Percentiles rank a stretch among this genome's conserved stretches.
Evolutionary conservation across 2,888 invertebrate genomes (phyloP).

Genomic region (Synanthedon tipuliformis): DNA sequence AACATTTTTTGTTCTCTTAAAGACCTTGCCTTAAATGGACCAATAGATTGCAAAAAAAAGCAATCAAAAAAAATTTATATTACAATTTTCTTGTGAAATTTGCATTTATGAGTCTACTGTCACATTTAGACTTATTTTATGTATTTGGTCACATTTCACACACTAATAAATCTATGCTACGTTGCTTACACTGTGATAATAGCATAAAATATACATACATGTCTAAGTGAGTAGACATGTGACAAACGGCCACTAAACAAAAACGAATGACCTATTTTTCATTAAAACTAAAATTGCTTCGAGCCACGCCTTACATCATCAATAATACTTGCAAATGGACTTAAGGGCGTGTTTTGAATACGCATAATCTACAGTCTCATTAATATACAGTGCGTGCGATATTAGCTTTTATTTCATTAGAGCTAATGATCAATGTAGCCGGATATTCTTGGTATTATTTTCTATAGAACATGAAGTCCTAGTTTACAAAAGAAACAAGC

Average conservation of each 20-base stretch:
- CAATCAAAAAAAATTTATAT: too few relatives aligned
- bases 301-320: slow-evolving; percentile 26
- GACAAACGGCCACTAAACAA: neutral
- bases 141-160: too few relatives aligned
- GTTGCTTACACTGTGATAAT: neutral
- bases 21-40: too few relatives aligned
- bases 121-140: too few relatives aligned
- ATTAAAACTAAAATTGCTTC: slow-evolving; percentile 8
- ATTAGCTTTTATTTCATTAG: slow-evolving; percentile 19
- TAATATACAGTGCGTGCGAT: slow-evolving; percentile 44
- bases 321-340: slow-evolving; percentile 46
- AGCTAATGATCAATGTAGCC: slow-evolving; percentile 7
- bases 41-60: too few relatives aligned
- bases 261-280: slow-evolving; percentile 4
- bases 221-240: neutral
- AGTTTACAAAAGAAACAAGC: neutral
- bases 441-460: neutral
- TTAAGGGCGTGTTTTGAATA: slow-evolving; percentile 36
- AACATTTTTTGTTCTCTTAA: too few relatives aligned
- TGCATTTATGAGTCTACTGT: too few relatives aligned
- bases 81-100: too few relatives aligned
- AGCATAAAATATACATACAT: neutral
- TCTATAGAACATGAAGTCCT: neutral
- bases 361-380: slow-evolving; percentile 35
- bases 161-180: too few relatives aligned